Conservation (phyloP, 1,140 invertebrate genomes). For the Macrobrachium rosenbergii region DNA sequence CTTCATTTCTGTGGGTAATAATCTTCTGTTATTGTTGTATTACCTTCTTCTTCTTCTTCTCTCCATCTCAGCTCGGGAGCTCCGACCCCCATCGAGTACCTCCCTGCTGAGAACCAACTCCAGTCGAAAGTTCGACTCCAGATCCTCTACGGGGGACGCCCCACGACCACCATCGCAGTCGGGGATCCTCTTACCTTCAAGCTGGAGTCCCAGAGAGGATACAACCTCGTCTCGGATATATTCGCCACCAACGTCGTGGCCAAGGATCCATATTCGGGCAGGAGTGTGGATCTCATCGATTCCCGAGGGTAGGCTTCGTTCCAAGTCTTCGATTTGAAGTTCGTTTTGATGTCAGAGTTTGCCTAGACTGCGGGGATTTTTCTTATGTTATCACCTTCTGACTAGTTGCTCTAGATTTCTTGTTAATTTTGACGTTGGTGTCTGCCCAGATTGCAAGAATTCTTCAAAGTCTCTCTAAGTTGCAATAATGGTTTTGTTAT, state of each 20-base stretch:
- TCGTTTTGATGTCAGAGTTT: too few relatives aligned
- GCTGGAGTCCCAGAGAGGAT: slow-evolving; percentile 89
- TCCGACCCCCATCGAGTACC: slow-evolving; percentile 65
- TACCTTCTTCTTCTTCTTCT: neutral
- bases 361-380: too few relatives aligned
- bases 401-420: too few relatives aligned
- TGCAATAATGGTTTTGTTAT: too few relatives aligned
- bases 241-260: slow-evolving; percentile 95
- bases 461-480: too few relatives aligned
- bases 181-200: slow-evolving; percentile 92
- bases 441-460: too few relatives aligned
- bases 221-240: slow-evolving; percentile 88
- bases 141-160: slow-evolving; percentile 84
- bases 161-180: slow-evolving; percentile 94
- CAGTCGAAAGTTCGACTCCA: slow-evolving; percentile 63
- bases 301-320: slow-evolving; percentile 80
- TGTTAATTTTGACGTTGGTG: too few relatives aligned
- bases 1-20: neutral
- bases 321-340: too few relatives aligned
- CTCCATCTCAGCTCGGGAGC: slow-evolving; percentile 56
- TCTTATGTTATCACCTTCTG: too few relatives aligned
- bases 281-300: slow-evolving; percentile 91
- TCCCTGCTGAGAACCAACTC: slow-evolving; percentile 63
- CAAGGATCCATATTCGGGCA: slow-evolving; percentile 90
- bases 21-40: neutral